Base-by-base conservation (phyloP, 2,888 invertebrate species). In the Orthonevra nobilis region DNA sequence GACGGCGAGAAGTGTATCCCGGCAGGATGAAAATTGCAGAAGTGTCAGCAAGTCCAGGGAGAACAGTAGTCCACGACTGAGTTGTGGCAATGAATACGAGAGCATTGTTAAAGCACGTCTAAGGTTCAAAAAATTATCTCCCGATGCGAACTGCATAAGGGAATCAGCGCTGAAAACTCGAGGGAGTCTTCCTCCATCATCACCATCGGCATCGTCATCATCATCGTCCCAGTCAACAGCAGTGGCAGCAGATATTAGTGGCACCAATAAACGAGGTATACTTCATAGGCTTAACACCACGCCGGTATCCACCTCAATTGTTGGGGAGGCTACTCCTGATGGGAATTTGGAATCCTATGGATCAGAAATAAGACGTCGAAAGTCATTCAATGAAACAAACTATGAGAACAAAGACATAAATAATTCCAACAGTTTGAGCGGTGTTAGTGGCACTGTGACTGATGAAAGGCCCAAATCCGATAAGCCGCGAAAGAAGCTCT, bases 401-500 rank as follows among this genome's bases (percentile, higher is more conserved):
- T 83, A 84, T 52, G 85, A 85, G 42, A 64, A 64, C 82, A 77
- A 83, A 23, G 79, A 81, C 60, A 86, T 83, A 81, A 86, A 85
- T 58, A 87, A 86, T 38, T 79, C 85, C 1, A 86, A 85, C 73
- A 86, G 83, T 81, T 88, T 85, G 68, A 89, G 84, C 75, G 82
- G 32, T 28, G 1, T 40, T 12, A 66, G 34, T 32, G 46, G 79
- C 14, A 81, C 84, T 60, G 82, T 82, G 17, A 84, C 84, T 81
- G 82, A 82, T 66, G 87, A 87, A 52, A 85, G 85, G 3, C 85
- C 87, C 32, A 87, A 86, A 73, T 84, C 85, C 19, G 86, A 86
- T 52, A 88, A 93, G 83, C 95, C 95, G 0, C 90, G 95, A 60
- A 96, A 96, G 87, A 96, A 96, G 87, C 89, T 96, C 7, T 96